Percentiles rank a stretch among this genome's conserved stretches.
These are phyloP conservation scores for Dermolepida albohirtum DNA, from an alignment of 2,888 invertebrate species.

Conservation along the genomic window DNA sequence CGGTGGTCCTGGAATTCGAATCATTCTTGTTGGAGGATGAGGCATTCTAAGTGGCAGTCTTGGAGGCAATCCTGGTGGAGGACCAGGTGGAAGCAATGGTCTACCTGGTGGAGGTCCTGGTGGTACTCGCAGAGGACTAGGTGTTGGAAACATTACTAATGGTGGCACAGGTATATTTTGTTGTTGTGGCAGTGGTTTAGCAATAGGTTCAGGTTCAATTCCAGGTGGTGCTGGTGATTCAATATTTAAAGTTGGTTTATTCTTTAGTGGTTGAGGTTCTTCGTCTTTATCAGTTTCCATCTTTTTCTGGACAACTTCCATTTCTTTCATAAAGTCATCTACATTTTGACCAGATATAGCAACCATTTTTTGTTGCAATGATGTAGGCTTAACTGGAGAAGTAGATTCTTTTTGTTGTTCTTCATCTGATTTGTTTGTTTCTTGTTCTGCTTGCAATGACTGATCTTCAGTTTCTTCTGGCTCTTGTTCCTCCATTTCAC, in stretches of 20 bases:
- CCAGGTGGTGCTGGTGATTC: constrained; percentile 60
- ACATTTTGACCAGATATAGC: constrained; percentile 92
- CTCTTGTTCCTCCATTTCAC: constrained; percentile 69
- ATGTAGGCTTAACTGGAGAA: constrained; percentile 72
- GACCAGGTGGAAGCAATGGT: constrained; percentile 68
- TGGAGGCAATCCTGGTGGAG: constrained; percentile 73
- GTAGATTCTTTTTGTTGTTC: constrained; percentile 44
- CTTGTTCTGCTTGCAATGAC: constrained; percentile 46
- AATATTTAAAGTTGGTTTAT: constrained; percentile 46
- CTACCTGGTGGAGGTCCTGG: constrained; percentile 70
- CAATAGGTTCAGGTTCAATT: constrained; percentile 56
- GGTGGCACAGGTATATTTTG: constrained; percentile 66
- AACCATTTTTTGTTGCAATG: constrained; percentile 87
- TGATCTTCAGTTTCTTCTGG: constrained; percentile 55
- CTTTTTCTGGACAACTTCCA: constrained; percentile 87
- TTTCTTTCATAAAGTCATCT: constrained; percentile 93
- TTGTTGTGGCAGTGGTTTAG: constrained; percentile 54
- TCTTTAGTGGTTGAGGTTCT: constrained; percentile 40
- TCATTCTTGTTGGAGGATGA: constrained; percentile 69
- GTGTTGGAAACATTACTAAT: constrained; percentile 60
- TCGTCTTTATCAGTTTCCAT: constrained; percentile 65
- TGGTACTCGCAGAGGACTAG: constrained; percentile 67
- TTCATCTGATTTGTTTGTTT: constrained; percentile 43
- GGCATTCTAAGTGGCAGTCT: constrained; percentile 70
- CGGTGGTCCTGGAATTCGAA: constrained; percentile 44